Base-by-base conservation (phyloP, 23 tunicate species). In the Diplosoma virens region DNA sequence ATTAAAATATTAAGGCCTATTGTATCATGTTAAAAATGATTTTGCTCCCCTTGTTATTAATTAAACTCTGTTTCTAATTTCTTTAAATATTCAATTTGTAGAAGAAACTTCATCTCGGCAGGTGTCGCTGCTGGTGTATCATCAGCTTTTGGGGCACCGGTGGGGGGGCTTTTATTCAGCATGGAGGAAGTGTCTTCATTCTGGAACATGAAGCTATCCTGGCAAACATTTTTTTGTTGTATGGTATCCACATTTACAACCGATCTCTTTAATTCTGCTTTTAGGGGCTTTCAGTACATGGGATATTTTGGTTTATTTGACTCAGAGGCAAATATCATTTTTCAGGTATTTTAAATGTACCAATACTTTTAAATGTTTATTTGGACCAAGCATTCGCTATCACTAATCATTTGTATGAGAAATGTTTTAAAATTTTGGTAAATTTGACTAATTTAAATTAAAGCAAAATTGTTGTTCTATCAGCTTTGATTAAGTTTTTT, bases 71-170 rank as follows among this genome's bases (percentile, higher is more conserved):
- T n/a, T n/a, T n/a, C n/a, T n/a, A n/a, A n/a, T n/a, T n/a, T n/a
- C n/a, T 41, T 41, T 7, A 41, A 14, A 9, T 41, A 41, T 14
- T 41, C 14, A 14, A 25, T 11, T 67, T 67, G 21, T 75, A 86
- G 99, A 50, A 66, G 99, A 63, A 95, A 95, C 69, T 95, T 95
- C 54, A 95, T 95, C 25, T 95, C 99, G 3, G 99, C 99, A 21
- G 99, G 99, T 25, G 99, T 83, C 7, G 99, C 99, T 0, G 99
- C 99, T 3, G 99, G 99, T 1, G 99, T 95, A 31, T 94, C 99
- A 18, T 89, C 96, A 1, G 99, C 99, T 25, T 95, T 95, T 56
- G 99, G 99, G 35, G 99, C 99, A 0, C 99, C 99, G 3, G 99
- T 95, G 4, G 99, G 99, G 1, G 99, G 99, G n/a, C 86, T 95